Conservation (phyloP, 2,888 invertebrate species). For the Halictus quadricinctus region DNA sequence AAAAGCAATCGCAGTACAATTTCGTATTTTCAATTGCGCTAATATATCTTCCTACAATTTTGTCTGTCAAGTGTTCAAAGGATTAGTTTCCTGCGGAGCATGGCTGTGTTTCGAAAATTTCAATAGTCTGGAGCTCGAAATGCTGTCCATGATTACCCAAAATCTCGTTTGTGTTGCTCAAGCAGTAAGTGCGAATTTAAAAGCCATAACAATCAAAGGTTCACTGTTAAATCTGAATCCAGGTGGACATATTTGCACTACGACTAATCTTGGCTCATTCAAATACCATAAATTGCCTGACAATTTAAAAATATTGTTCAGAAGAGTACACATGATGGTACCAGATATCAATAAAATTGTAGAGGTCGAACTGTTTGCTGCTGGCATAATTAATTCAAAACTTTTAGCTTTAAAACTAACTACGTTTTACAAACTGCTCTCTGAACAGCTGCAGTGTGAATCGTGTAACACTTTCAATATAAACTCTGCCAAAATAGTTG, state of each 20-base stretch:
- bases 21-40: constrained; percentile 85
- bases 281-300: constrained; percentile 84
- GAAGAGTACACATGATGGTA: constrained; percentile 85
- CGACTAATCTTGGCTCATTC: constrained; percentile 83
- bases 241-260: constrained; percentile 87
- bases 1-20: constrained; percentile 84
- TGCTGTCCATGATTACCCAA: constrained; percentile 84
- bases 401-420: constrained; percentile 84
- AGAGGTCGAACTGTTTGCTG: constrained; percentile 85
- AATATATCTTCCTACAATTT: constrained; percentile 84
- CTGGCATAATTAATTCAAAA: constrained; percentile 84
- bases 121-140: constrained; percentile 83
- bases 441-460: constrained; percentile 83
- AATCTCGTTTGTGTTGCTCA: constrained; percentile 83
- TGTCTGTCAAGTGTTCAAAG: constrained; percentile 84
- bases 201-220: constrained; percentile 83
- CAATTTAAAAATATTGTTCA: constrained; percentile 85
- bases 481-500: constrained; percentile 84
- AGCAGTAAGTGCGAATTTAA: constrained; percentile 80
- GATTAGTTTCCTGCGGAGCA: constrained; percentile 84
- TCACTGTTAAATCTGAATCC: constrained; percentile 74
- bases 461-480: constrained; percentile 85
- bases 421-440: constrained; percentile 84
- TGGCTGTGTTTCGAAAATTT: constrained; percentile 86
- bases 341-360: constrained; percentile 85